Conservation (phyloP, 2,888 invertebrate species). For the Pyrgus malvae region DNA sequence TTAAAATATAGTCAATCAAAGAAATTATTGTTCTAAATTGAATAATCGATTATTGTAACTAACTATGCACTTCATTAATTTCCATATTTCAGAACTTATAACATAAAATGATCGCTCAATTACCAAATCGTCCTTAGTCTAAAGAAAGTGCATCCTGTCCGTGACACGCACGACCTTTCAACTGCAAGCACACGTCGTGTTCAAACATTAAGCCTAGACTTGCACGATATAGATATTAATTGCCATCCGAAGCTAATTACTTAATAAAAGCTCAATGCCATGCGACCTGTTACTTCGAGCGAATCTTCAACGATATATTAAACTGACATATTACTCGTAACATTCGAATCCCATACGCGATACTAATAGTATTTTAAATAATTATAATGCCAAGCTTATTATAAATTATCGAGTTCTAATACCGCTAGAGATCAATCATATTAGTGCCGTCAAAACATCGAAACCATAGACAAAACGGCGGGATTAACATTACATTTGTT, state of each 20-base stretch:
- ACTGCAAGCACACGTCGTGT: constrained; percentile 6
- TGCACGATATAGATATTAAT: constrained; percentile 28
- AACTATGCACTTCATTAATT: too few species aligned
- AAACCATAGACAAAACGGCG: constrained; percentile 9
- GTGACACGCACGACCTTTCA: constrained; percentile 23
- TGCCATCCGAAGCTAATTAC: constrained; percentile 25
- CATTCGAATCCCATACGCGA: background rate
- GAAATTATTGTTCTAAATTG: too few species aligned
- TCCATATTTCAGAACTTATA: too few species aligned
- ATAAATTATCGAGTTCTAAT: constrained; percentile 7
- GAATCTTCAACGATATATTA: constrained; percentile 21
- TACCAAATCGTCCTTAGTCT: constrained; percentile 25
- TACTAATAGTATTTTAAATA: background rate
- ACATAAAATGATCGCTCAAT: too few species aligned
- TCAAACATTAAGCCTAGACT: background rate
- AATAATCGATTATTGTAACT: too few species aligned
- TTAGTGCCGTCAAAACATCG: constrained; percentile 16
- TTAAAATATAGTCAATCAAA: too few species aligned
- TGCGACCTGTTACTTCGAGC: constrained; percentile 13
- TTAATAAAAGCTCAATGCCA: constrained; percentile 25
- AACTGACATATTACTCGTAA: constrained; percentile 7
- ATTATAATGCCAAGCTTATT: background rate
- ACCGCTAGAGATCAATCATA: constrained; percentile 15
- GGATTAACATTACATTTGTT: constrained; percentile 25
- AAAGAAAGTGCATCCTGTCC: constrained; percentile 27